phyloP scores from a whole-genome alignment of 2,113 vertebrate genomes.

The Sinocyclocheilus grahami region DNA sequence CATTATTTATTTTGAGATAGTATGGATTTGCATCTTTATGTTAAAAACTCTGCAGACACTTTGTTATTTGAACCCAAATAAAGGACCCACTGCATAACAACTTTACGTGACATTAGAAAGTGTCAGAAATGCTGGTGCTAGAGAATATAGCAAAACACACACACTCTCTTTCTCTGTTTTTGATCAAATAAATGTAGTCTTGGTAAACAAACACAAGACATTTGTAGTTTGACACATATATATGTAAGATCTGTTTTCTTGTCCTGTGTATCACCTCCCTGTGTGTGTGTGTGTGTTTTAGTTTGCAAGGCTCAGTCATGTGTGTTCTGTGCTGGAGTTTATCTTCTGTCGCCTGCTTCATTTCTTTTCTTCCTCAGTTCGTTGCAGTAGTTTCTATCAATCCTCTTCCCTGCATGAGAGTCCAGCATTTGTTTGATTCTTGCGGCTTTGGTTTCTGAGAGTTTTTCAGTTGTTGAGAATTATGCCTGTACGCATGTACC shows the following conservation, averaged over 20 bases:
- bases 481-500: slow-evolving; percentile 71
- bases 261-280: neutral
- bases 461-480: slow-evolving; percentile 50
- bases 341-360: slow-evolving; percentile 85
- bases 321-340: slow-evolving; percentile 80
- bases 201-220: neutral
- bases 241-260: slow-evolving; percentile 54
- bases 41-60: neutral
- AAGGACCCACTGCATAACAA: neutral
- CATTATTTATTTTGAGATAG: neutral
- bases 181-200: neutral
- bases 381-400: slow-evolving; percentile 68
- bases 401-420: neutral
- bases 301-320: slow-evolving; percentile 85
- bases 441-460: slow-evolving; percentile 54
- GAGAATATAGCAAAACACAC: neutral
- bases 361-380: slow-evolving; percentile 82
- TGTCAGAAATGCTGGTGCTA: neutral
- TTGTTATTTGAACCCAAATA: neutral
- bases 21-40: neutral
- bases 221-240: neutral
- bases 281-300: slow-evolving; percentile 59
- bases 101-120: neutral
- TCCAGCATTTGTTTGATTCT: slow-evolving; percentile 2
- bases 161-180: slow-evolving; percentile 8